phyloP scores from a whole-genome alignment of 1,140 invertebrate species.

The Drosophila lini region DNA sequence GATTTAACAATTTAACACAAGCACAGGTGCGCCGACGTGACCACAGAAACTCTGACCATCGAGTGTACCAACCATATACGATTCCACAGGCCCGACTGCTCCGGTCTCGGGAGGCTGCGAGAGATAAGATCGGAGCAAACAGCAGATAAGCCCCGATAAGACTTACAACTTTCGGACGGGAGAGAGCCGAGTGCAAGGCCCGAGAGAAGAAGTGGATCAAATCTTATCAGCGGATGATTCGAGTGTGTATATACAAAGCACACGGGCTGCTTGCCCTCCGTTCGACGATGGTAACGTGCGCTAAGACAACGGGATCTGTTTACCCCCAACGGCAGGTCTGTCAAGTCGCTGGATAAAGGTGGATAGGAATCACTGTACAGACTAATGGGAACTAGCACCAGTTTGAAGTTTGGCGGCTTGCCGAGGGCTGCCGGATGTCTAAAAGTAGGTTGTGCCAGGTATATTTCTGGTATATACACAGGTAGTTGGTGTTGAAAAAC shows the following conservation, averaged over 20 bases:
- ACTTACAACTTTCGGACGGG: slow-evolving; percentile 36
- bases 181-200: slow-evolving; percentile 62
- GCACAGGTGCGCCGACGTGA: slow-evolving; percentile 20
- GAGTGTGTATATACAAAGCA: slow-evolving; percentile 33
- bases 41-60: slow-evolving; percentile 24
- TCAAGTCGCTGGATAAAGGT: slow-evolving; percentile 2
- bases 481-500: not conserved
- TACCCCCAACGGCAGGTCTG: slow-evolving; percentile 20
- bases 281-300: slow-evolving; percentile 66
- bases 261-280: slow-evolving; percentile 39
- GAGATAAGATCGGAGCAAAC: slow-evolving; percentile 65
- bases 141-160: slow-evolving; percentile 62
- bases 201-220: slow-evolving; percentile 18
- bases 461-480: slow-evolving; percentile 3
- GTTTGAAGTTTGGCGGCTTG: slow-evolving; percentile 13
- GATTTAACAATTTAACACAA: slow-evolving; percentile 31
- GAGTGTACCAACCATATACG: slow-evolving; percentile 54
- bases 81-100: slow-evolving; percentile 21
- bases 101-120: slow-evolving; percentile 43
- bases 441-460: not conserved
- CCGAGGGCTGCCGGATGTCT: slow-evolving; percentile 8
- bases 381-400: too few relatives aligned
- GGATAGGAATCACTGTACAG: not conserved
- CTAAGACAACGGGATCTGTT: slow-evolving; percentile 40
- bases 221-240: slow-evolving; percentile 32